Base-by-base conservation (phyloP, 30 jellyfish, hydroid and myxozoan genomes). In the Chironex yamaguchii region DNA sequence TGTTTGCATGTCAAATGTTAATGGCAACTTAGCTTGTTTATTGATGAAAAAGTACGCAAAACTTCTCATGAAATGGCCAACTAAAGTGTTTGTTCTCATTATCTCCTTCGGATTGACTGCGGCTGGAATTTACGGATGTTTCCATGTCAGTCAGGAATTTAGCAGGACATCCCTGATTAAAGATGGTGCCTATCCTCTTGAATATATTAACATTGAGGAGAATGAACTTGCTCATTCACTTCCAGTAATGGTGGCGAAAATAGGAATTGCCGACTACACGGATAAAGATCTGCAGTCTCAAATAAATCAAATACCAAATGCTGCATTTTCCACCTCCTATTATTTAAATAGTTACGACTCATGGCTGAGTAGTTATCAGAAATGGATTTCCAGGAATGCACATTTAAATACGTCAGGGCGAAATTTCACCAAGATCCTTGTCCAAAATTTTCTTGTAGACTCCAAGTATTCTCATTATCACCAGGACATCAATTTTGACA, bases 51-150 rank as follows among this genome's bases (percentile, higher is more conserved):
- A 58, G 9, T 91, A 80, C 34, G 97, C 90, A 21, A 48, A 24
- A 24, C 25, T 29, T 11, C 48, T 91, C 63, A 35, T 91, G 86
- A 33, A 62, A 49, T 42, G 27, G 0, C 87, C 81, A 2, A 74
- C 72, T 48, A 78, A 82, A 50, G 34, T 64, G 21, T 13, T 79
- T 12, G 96, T 91, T 31, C 27, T 76, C 17, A 4, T 91, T 1
- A 2, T 71, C 6, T 85, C 96, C 14, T 33, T 84, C 1, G 92
- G 71, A 1, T 52, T 84, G 3, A n/a, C 79, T 31, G 93, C 74
- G 17, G 33, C 68, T 53, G 93, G 97, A 2, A 51, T 84, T 1
- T 91, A 69, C 74, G 97, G 96, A 4, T 66, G 94, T 26, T 6
- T 76, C 21, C 32, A 78, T 13, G 53, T 91, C 35, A 52, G 77